Evolutionary conservation across 2,113 vertebrate species (phyloP), one percentile per base, ranked within the genome.

Genomic region (Danionella cerebrum): DNA sequence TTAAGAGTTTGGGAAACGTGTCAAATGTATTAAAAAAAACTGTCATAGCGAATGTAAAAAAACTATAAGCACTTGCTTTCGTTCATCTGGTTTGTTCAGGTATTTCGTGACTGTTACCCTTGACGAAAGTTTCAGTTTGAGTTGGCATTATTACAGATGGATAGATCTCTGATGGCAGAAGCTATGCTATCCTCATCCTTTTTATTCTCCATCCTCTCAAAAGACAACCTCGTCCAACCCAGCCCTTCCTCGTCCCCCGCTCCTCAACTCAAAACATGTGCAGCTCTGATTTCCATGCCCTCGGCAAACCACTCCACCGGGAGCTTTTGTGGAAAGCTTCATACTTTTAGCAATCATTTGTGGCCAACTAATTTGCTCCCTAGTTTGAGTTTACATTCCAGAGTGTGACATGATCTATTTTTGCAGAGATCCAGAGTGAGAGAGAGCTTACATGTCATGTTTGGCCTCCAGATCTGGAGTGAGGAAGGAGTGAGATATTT

Each of bases 241-340:
- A 84, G 73, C 73, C 84, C 83, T 77, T 70, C 69, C 27, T 65
- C 78, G 82, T 80, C 84, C 83, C 81, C 88, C 84, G 81, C 85
- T 79, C 21, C 29, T 52, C 53, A 55, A 86, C 87, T 80, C 77
- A 81, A 91, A 91, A 89, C 88, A 90, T 86, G 85, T 90, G 90
- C 83, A 74, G 78, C 77, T 78, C 82, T 73, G 81, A 71, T 84
- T 72, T 83, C 76, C 78, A 72, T 83, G 81, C 82, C 82, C 82
- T 84, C 86, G 82, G 83, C 87, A 81, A 85, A 83, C 82, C 79
- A 86, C 82, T 87, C 83, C 82, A 82, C 78, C 55, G 86, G 86
- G 87, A 84, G 73, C 81, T 78, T 76, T 82, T 84, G 85, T 84
- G 80, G 79, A 89, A 88, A 90, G 88, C 78, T 85, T 85, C 77